Evolutionary conservation across 2,797 vertebrate genomes (phyloP), one percentile per base, ranked within the genome.

Genomic region (Anas flavirostris): DNA sequence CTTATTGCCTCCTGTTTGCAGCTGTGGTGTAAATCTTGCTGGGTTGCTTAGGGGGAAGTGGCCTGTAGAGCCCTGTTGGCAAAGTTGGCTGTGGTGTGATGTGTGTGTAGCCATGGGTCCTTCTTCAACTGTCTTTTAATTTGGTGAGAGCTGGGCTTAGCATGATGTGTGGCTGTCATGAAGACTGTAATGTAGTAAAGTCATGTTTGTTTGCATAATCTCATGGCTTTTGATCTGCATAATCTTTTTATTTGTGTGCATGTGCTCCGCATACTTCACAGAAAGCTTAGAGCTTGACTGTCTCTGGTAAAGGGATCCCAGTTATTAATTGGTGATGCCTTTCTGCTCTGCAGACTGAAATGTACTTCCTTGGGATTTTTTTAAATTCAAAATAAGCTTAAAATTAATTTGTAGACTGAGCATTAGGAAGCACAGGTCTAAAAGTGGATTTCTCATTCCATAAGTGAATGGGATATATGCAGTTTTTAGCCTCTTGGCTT

Each of bases 131-230:
- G 6, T 15, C 16, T 86, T 68, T 56, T 19, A 52, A 58, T 73
- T 70, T 86, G 25, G 17, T 75, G n/a, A 53, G 29, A 82, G 60
- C 25, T 81, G 3, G 3, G 6, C 25, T 91, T 93, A 56, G 53
- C 4, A 1, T 88, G 60, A 39, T 93, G 9, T 68, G 29, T 82
- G 50, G 39, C 76, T 84, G 58, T 94, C 72, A 43, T 82, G 67
- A 84, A 90, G 70, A 77, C 81, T 62, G n/a, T 67, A 81, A 74
- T 62, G n/a, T 82, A 92, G 87, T 41, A 56, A 62, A 63, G 41
- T 78, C n/a, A 39, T 86, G 85, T 93, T 88, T 93, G 52, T 94
- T 96, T 94, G 91, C 64, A 39, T 95, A 89, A 95, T 83, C 52
- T 91, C 60, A 53, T 82, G n/a, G 2, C 0, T 78, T 88, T 88